phyloP scores from a whole-genome alignment of 1,140 invertebrate species.

The Cephus cinctus region DNA sequence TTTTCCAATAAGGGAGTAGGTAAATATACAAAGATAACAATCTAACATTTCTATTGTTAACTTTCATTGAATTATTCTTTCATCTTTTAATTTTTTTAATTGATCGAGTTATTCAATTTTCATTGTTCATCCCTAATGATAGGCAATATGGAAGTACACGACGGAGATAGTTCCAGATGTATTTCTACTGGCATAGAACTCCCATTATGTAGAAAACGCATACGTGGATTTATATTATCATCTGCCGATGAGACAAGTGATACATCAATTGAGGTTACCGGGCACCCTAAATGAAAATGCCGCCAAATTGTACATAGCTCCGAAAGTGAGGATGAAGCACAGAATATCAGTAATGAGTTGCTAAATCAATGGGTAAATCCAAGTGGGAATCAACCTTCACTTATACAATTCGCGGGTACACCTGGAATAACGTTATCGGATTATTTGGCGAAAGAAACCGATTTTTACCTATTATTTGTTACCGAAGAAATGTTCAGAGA shows the following conservation, averaged over 20 bases:
- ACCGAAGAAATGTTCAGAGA: conserved; percentile 11
- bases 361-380: conserved; percentile 15
- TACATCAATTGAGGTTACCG: conserved; percentile 4
- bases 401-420: conserved; percentile 5
- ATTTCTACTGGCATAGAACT: conserved; percentile 5
- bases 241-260: conserved; percentile 10
- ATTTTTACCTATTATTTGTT: conserved; percentile 13
- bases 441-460: conserved; percentile 9
- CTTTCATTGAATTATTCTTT: too few species aligned
- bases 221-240: conserved; percentile 8
- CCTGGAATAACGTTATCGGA: conserved; percentile 8
- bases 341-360: conserved; percentile 6
- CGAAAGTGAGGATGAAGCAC: conserved; percentile 8
- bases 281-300: too few species aligned
- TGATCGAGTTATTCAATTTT: too few species aligned
- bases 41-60: too few species aligned
- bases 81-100: too few species aligned
- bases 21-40: too few species aligned
- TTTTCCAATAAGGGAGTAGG: too few species aligned
- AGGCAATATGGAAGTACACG: background rate
- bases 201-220: too few species aligned
- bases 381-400: conserved; percentile 14
- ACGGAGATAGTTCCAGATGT: conserved; percentile 6
- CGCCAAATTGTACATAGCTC: conserved; percentile 7
- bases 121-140: conserved; percentile 10